phyloP scores from a whole-genome alignment of 1,140 invertebrate species.

The Cecropterus lyciades region DNA sequence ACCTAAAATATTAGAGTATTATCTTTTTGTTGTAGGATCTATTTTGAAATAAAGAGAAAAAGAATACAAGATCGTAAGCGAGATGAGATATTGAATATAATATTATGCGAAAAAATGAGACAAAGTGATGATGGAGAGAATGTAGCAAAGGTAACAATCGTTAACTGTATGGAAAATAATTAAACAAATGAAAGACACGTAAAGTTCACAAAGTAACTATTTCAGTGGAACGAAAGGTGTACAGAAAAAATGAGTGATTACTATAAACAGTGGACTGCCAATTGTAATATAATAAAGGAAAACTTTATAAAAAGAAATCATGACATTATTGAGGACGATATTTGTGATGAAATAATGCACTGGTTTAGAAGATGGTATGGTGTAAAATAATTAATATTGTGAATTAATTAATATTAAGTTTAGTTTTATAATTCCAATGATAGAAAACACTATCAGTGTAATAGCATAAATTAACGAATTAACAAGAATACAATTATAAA shows the following conservation, averaged over 20 bases:
- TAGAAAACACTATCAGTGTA: too few relatives aligned
- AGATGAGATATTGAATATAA: slow-evolving; percentile 54
- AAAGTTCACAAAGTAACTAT: background rate
- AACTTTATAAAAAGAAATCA: slow-evolving; percentile 44
- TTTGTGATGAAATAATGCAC: slow-evolving; percentile 52
- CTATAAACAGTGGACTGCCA: slow-evolving; percentile 37
- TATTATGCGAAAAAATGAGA: slow-evolving; percentile 35
- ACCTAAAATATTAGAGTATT: too few relatives aligned
- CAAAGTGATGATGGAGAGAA: slow-evolving; percentile 28
- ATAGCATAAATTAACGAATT: too few relatives aligned
- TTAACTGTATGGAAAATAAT: background rate
- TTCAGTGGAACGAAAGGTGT: slow-evolving; percentile 35
- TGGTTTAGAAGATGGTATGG: slow-evolving; percentile 66
- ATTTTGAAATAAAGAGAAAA: slow-evolving; percentile 60
- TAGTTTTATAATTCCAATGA: too few relatives aligned
- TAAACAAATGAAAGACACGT: too few relatives aligned
- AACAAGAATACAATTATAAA: too few relatives aligned
- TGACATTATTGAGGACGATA: slow-evolving; percentile 49
- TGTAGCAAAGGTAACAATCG: slow-evolving; percentile 33
- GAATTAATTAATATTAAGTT: too few relatives aligned
- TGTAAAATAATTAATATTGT: too few relatives aligned
- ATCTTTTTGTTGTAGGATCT: slow-evolving; percentile 45
- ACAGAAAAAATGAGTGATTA: slow-evolving; percentile 39
- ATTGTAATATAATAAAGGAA: slow-evolving; percentile 45
- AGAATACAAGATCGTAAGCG: slow-evolving; percentile 45